phyloP scores from a whole-genome alignment of 1,140 invertebrate species.

The Bathynomus jamesi region DNA sequence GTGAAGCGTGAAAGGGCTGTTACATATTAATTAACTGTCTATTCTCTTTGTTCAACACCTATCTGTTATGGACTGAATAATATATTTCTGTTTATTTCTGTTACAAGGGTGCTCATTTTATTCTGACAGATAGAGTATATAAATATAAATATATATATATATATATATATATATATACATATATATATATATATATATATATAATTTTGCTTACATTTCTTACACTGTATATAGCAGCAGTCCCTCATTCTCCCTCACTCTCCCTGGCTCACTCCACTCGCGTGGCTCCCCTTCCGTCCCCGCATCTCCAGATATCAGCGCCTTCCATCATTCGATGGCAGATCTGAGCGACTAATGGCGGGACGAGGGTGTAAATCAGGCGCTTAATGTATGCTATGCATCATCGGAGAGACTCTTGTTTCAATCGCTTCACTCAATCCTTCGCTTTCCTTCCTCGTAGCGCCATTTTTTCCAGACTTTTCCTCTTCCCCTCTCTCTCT shows the following conservation, averaged over 20 bases:
- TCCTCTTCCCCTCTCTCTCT: not conserved
- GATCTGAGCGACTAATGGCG: not conserved
- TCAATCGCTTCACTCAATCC: not conserved
- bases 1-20: too few species aligned
- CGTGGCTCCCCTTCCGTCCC: not conserved
- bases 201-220: not conserved
- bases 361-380: not conserved
- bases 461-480: not conserved
- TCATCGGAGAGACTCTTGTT: not conserved
- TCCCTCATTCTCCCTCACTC: not conserved
- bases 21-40: too few species aligned
- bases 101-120: too few species aligned
- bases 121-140: not conserved
- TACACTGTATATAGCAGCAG: too few species aligned
- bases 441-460: not conserved
- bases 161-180: slow-evolving; percentile 1
- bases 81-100: too few species aligned
- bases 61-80: too few species aligned
- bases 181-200: not conserved
- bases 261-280: not conserved
- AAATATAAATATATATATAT: not conserved
- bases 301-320: not conserved
- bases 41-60: too few species aligned
- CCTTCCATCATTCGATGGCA: not conserved
- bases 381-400: not conserved